Evolutionary conservation across 92 coral and sea anemone species (phyloP).

Genomic region (Anthopleura xanthogrammica): DNA sequence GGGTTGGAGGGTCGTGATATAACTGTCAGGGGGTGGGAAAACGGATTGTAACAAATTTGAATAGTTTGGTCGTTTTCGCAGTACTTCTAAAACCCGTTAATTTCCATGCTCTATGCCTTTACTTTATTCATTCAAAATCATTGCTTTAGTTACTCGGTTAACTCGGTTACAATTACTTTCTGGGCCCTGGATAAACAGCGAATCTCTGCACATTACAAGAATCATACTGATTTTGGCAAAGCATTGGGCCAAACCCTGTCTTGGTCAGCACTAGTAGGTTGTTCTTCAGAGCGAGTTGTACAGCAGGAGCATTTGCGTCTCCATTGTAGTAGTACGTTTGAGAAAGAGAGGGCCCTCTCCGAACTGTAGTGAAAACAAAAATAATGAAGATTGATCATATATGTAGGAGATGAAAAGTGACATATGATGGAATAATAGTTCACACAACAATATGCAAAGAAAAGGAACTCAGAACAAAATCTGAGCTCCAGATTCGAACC

Average conservation of each 20-base stretch:
- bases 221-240: no score
- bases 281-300: not conserved
- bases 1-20: not conserved
- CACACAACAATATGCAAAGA: no score
- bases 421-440: no score
- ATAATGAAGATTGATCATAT: not conserved
- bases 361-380: not conserved
- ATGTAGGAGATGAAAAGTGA: no score
- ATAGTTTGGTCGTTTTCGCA: not conserved
- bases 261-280: not conserved
- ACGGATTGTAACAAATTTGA: not conserved
- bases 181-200: not conserved
- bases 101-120: not conserved
- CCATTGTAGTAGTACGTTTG: slow-evolving; percentile 5
- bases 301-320: not conserved
- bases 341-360: not conserved
- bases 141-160: not conserved
- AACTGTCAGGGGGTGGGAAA: not conserved
- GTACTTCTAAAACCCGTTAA: no score
- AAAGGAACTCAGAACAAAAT: no score
- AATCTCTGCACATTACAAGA: not conserved
- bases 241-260: not conserved
- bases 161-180: not conserved
- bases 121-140: not conserved
- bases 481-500: no score